phyloP scores from a whole-genome alignment of 2,797 vertebrate species.

The Amazonetta brasiliensis region DNA sequence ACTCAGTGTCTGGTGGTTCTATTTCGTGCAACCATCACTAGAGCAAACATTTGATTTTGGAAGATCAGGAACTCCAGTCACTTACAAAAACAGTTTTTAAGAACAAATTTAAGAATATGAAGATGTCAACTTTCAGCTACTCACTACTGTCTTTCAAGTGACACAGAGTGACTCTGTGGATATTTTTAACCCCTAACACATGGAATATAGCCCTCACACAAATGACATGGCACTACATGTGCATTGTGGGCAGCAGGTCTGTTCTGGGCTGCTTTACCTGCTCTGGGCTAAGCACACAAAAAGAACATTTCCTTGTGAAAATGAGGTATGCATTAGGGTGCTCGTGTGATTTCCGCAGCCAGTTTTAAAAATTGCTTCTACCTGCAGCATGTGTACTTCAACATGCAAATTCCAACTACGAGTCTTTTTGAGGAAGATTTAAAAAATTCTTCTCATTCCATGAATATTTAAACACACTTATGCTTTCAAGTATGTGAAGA shows the following conservation, averaged over 20 bases:
- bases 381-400: background rate
- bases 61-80: background rate
- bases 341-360: background rate
- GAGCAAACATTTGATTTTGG: background rate
- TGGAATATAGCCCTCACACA: background rate
- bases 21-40: background rate
- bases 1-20: background rate
- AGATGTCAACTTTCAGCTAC: background rate
- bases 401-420: background rate
- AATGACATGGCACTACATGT: too few species aligned
- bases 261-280: background rate
- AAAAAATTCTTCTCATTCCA: background rate
- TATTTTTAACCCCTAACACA: background rate
- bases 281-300: background rate
- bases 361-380: background rate
- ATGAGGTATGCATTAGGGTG: background rate
- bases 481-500: background rate
- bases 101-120: background rate
- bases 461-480: conserved; percentile 38
- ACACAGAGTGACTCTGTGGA: background rate
- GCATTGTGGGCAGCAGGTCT: background rate
- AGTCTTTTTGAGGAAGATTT: background rate
- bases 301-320: background rate
- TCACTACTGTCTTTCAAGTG: background rate
- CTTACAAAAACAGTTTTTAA: background rate